Evolutionary conservation across 1,140 invertebrate genomes (phyloP), one percentile per base, ranked within the genome.

Genomic region (Danaus melanippus): DNA sequence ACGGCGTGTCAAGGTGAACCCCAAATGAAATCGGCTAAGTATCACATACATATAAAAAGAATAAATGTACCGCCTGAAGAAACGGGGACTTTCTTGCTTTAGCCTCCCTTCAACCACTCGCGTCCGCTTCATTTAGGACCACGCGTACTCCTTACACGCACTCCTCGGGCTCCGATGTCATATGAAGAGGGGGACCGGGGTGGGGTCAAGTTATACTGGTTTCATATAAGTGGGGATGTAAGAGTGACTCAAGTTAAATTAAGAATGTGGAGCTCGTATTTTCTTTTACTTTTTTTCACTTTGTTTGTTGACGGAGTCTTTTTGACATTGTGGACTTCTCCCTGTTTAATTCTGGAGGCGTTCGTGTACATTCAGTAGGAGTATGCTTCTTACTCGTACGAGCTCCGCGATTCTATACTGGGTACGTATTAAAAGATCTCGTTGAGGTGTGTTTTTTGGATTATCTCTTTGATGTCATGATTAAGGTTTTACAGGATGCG

Each of bases 191-290:
- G 8, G 9, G 39, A 12, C 1, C 62, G 45, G 44, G 57, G 10
- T 56, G 45, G 51, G 65, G 4, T 63, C 71, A 56, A 60, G 1
- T 4, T 54, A 66, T 48, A 54, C 39, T 62, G 65, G 80, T 64
- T 52, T 39, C 17, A 55, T 67, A 69, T 67, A 75, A 80, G 71
- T 72, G 74, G 79, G 74, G 77, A 79, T 74, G 79, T 80, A 79
- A 83, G 70, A 84, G 78, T 79, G 78, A 82, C 76, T 85, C 80
- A 85, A 85, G 82, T 85, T 85, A 85, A 84, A 85, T 85, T 85
- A 85, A 85, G 82, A 85, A 85, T 85, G 80, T 85, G 80, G 74
- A 84, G 74, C 74, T 82, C 73, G 76, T 80, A 67, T 66, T 76
- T 79, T 71, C 66, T 73, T 74, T 74, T 73, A 71, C 60, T 66